Evolutionary conservation across 2,888 invertebrate species (phyloP).

Genomic region (Panzeria rudis): DNA sequence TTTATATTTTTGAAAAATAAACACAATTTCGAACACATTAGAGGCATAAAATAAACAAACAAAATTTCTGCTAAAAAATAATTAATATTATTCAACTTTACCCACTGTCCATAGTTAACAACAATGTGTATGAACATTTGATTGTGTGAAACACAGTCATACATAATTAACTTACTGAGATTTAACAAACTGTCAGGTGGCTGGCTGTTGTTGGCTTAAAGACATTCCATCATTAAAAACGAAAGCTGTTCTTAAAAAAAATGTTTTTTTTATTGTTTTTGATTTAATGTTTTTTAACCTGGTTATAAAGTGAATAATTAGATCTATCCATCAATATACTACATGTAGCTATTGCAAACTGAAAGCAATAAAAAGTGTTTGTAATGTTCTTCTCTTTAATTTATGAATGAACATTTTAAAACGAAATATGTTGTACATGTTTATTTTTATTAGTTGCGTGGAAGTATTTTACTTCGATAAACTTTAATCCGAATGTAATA

Average conservation of each 20-base stretch:
- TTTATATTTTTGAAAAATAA: too few relatives aligned
- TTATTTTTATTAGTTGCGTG: too few relatives aligned
- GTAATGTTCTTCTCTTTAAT: not conserved
- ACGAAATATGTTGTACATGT: not conserved
- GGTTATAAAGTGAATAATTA: constrained; percentile 14
- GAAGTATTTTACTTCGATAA: not conserved
- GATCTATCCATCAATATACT: not conserved
- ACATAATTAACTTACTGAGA: constrained; percentile 1
- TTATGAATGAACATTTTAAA: not conserved
- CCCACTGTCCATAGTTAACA: constrained; percentile 7
- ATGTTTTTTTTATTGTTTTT: constrained; percentile 6
- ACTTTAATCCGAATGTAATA: too few relatives aligned
- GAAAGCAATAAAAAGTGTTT: not conserved
- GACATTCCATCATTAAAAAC: constrained; percentile 67
- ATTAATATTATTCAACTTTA: not conserved
- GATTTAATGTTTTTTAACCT: constrained; percentile 36
- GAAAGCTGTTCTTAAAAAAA: constrained; percentile 66
- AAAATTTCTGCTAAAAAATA: not conserved
- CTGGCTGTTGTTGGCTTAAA: constrained; percentile 17
- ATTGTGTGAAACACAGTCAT: not conserved
- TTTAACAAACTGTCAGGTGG: constrained; percentile 40
- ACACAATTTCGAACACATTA: too few relatives aligned
- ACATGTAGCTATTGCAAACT: not conserved
- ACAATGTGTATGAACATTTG: constrained; percentile 4
- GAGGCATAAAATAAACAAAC: too few relatives aligned